Evolutionary conservation across 1,140 invertebrate genomes (phyloP).

Genomic region (Drosophila varians): DNA sequence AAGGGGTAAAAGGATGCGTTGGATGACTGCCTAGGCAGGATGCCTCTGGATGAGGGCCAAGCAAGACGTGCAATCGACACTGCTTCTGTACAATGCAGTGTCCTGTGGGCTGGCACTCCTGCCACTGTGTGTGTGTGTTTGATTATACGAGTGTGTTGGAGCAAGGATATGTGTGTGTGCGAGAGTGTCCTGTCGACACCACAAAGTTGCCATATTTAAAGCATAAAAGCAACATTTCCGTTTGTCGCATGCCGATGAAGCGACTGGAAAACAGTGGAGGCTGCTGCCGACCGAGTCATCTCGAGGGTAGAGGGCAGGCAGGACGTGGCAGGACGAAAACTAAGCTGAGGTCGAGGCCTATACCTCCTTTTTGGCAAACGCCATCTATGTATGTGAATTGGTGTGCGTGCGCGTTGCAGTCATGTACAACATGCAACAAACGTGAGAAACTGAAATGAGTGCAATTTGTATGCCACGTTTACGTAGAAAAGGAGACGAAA

Average conservation of each 20-base stretch:
- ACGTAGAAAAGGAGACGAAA: slow-evolving; percentile 31
- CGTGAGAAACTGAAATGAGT: slow-evolving; percentile 81
- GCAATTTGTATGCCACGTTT: slow-evolving; percentile 79
- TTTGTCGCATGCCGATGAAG: slow-evolving; percentile 74
- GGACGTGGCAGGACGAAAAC: slow-evolving; percentile 16
- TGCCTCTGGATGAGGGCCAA: slow-evolving; percentile 19
- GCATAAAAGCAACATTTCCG: slow-evolving; percentile 82
- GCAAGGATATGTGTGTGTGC: neutral
- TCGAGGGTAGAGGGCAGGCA: too few species aligned
- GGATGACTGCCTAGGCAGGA: slow-evolving; percentile 20
- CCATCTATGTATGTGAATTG: slow-evolving; percentile 34
- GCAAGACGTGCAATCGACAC: slow-evolving; percentile 71
- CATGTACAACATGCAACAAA: slow-evolving; percentile 80
- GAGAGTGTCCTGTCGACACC: slow-evolving; percentile 50
- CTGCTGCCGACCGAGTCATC: too few species aligned
- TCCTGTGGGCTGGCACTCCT: too few species aligned
- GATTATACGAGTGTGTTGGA: neutral
- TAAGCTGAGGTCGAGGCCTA: slow-evolving; percentile 69
- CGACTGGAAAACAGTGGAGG: slow-evolving; percentile 34
- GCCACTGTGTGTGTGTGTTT: slow-evolving; percentile 6
- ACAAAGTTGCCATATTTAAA: slow-evolving; percentile 82
- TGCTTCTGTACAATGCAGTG: neutral
- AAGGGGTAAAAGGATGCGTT: neutral
- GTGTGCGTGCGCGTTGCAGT: slow-evolving; percentile 73
- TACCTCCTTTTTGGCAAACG: slow-evolving; percentile 4